These are phyloP conservation scores for Puffinus mauretanicus DNA, from an alignment of 2,113 vertebrate species.

Conservation along the genomic window DNA sequence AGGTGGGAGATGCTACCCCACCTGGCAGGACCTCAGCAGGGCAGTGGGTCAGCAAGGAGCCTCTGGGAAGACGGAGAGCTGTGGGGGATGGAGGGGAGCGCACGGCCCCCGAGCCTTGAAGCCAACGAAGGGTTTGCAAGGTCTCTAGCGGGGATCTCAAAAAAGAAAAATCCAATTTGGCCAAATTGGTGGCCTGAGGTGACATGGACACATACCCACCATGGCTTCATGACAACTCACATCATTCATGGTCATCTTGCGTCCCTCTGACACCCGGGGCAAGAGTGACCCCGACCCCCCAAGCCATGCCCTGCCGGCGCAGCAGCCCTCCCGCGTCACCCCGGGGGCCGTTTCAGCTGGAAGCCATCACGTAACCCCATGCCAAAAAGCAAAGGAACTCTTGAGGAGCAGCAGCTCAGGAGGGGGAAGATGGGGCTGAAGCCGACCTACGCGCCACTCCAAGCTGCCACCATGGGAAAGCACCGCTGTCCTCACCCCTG, in stretches of 20 bases:
- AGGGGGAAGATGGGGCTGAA: neutral
- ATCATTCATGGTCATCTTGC: fast-evolving
- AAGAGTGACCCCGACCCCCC: neutral
- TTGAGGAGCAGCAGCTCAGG: neutral
- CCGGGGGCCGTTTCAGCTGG: fast-evolving
- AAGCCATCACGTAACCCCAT: neutral
- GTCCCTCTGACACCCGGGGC: neutral
- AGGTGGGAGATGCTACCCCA: neutral
- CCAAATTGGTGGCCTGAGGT: neutral
- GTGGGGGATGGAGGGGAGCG: fast-evolving
- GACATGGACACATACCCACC: neutral
- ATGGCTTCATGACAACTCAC: neutral
- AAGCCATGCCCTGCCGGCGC: neutral
- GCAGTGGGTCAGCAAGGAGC: neutral
- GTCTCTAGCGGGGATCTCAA: neutral
- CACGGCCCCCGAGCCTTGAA: neutral
- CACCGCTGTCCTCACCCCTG: neutral
- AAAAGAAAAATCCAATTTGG: neutral
- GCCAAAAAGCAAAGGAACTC: neutral
- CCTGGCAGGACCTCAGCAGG: neutral
- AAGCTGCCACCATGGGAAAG: neutral
- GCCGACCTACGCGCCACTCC: neutral
- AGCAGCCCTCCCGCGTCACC: neutral
- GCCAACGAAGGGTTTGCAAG: neutral
- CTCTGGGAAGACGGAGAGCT: neutral